phyloP scores from a whole-genome alignment of 92 coral and sea anemone genomes.

The Epizoanthus illoricatus region DNA sequence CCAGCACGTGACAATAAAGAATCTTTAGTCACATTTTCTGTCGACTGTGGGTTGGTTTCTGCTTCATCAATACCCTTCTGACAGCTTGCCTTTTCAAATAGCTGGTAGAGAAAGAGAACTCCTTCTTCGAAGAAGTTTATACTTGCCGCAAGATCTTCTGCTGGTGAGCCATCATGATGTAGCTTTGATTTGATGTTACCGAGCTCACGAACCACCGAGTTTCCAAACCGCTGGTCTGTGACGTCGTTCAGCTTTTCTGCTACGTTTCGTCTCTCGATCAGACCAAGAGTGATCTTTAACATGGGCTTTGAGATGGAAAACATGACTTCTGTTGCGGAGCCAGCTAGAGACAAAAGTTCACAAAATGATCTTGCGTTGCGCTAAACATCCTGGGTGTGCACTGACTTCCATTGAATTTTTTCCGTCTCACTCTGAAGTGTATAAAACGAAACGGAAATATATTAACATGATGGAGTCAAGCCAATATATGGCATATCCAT shows the following conservation, averaged over 20 bases:
- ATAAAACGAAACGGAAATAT: too few species aligned
- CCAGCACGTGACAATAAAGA: background rate
- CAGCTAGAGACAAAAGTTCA: too few species aligned
- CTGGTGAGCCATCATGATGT: background rate
- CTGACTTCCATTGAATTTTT: too few species aligned
- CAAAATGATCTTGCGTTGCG: too few species aligned
- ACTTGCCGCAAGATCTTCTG: constrained; percentile 7
- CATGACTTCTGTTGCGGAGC: background rate
- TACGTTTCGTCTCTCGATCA: background rate
- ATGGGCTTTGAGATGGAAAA: constrained; percentile 17
- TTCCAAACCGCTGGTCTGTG: constrained; percentile 17
- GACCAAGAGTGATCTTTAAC: constrained; percentile 11
- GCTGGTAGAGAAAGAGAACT: constrained; percentile 1
- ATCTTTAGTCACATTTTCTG: background rate
- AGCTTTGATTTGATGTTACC: constrained; percentile 5
- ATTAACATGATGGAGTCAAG: too few species aligned
- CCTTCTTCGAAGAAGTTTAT: constrained; percentile 16
- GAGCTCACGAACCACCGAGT: constrained; percentile 20
- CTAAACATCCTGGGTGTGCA: too few species aligned
- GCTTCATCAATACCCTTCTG: background rate
- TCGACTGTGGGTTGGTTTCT: background rate
- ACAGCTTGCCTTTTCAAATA: constrained; percentile 1
- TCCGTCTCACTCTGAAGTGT: too few species aligned
- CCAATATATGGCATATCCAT: too few species aligned
- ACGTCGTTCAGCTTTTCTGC: constrained; percentile 15